These are phyloP conservation scores for Oscheius sp. DNA, from an alignment of 2,888 invertebrate genomes.

Conservation along the genomic window DNA sequence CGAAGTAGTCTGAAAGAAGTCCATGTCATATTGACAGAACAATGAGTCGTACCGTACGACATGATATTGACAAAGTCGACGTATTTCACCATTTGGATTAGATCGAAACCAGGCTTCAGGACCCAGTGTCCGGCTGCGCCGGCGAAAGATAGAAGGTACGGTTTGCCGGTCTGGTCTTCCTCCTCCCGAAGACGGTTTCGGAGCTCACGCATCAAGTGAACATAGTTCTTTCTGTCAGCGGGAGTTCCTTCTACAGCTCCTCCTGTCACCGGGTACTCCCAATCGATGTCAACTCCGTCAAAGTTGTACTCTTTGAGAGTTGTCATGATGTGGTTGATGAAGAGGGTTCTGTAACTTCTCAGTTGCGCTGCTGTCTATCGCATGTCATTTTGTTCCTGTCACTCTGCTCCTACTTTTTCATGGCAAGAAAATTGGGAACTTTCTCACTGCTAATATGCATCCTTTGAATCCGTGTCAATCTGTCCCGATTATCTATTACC, in stretches of 20 bases:
- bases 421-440: not conserved
- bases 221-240: conserved; percentile 67
- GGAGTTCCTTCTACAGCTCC: conserved; percentile 65
- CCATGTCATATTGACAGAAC: not conserved
- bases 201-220: conserved; percentile 68
- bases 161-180: conserved; percentile 39
- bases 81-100: conserved; percentile 63
- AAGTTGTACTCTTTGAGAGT: conserved; percentile 63
- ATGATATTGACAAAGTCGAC: conserved; percentile 73
- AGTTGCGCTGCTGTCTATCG: too few relatives aligned
- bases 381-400: not conserved
- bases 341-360: conserved; percentile 38
- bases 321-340: conserved; percentile 59
- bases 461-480: too few relatives aligned
- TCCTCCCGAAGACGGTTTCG: conserved; percentile 58
- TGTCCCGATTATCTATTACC: too few relatives aligned
- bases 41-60: conserved; percentile 60
- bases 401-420: not conserved
- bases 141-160: conserved; percentile 69
- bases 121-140: conserved; percentile 73
- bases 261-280: conserved; percentile 73
- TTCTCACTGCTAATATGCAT: not conserved
- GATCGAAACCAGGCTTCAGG: conserved; percentile 71
- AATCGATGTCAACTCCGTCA: conserved; percentile 72
- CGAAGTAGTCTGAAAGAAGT: conserved; percentile 64